Evolutionary conservation across 2,888 invertebrate species (phyloP), one percentile per base, ranked within the genome.

Genomic region (Stenodema calcarata): DNA sequence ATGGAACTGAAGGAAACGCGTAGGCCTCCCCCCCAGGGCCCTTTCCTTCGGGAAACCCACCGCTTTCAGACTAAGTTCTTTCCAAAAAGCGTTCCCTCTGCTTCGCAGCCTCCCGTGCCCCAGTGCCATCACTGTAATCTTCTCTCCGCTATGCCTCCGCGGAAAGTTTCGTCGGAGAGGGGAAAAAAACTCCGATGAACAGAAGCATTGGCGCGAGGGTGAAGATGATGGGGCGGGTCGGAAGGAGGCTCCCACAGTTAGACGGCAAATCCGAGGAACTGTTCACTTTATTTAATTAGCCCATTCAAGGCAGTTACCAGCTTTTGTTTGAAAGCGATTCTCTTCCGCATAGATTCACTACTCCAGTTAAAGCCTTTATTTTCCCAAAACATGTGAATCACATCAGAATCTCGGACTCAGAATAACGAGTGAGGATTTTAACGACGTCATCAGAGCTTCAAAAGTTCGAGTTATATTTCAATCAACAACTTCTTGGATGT

Each of bases 121-220:
- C 80, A 2, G 44, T 69, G 69, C 70, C 75, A 23, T 62, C 62
- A 27, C 28, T 50, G 54, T 47, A 87, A 88, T 89, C 89, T 87
- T 86, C 86, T 87, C 86, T 87, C 87, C 73, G 79, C 30, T 16
- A 76, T 35, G 12, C 6, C 35, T 35, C 75, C 75, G 16, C 41
- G 78, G 41, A 76, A 76, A 76, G 75, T 76, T 76, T 76, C 18
- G 12, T 14, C 23, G 70, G 35, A 9, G n/a, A 23, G 14, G 81
- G 35, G 30, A 54, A 81, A 50, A 83, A 70, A 83, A 41, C 30
- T 62, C n/a, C 81, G 81, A 81, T 30, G 81, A 81, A 81, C 50
- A 80, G 62, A 81, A 81, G 50, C 81, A 16, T 62, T 62, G 70
- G 70, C 30, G 70, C 30, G n/a, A 12, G 76, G 76, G 35, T 27